Evolutionary conservation across 2,888 invertebrate species (phyloP), one percentile per base, ranked within the genome.

Genomic region (Drepana falcataria): DNA sequence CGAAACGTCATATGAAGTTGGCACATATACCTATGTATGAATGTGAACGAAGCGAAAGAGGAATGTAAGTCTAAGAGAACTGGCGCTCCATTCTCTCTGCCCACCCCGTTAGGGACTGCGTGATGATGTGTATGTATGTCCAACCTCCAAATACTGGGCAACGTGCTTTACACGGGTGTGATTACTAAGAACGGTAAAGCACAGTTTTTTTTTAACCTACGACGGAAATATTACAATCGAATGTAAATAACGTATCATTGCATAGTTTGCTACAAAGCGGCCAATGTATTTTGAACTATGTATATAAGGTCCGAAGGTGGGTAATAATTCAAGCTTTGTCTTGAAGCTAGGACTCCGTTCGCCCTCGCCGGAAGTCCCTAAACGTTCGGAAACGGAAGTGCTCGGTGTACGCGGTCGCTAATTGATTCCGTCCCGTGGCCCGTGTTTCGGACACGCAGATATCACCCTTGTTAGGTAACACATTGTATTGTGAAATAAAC

Each of bases 331-430:
- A 9, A 44, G 9, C 9, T 44, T 6, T 6, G 5, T 44, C 44
- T 44, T 53, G 51, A 65, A 59, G 62, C 57, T 54, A 60, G 59
- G 59, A 63, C 56, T 64, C 53, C 63, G 66, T 57, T 72, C 73
- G 71, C 78, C 81, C 79, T 71, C 75, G 73, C 79, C 87, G 89
- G 89, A 90, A 83, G 87, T 83, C 73, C 78, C 83, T 88, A 87
- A 87, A 87, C 86, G 85, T 77, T 86, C 85, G 86, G 85, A 85
- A 85, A 74, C 87, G 88, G 88, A 87, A 87, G 83, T 81, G 78
- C 78, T 83, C 78, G 77, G 76, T 77, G 77, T 79, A 82, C 78
- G 78, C 83, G 80, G 78, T 69, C 75, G 75, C 83, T 90, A 91
- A 91, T 91, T 90, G 89, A 91, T 88, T 89, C 86, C 70, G 69